These are phyloP conservation scores for Trichechus manatus DNA, from an alignment of 2,113 vertebrate genomes.

Conservation along the genomic window DNA sequence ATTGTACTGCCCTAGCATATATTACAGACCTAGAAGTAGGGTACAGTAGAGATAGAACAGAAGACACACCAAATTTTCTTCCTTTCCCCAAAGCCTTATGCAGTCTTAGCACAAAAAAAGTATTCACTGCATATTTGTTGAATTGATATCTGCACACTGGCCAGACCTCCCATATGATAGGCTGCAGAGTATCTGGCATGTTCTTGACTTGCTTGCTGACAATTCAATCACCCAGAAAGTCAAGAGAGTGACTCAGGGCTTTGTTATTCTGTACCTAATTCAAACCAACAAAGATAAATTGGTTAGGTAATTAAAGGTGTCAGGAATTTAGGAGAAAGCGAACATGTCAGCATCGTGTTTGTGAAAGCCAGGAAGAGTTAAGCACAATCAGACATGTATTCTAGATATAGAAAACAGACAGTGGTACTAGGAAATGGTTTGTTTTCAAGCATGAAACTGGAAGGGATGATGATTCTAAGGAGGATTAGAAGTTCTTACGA, in stretches of 20 bases:
- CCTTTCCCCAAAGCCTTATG: neutral
- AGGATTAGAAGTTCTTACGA: neutral
- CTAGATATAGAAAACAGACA: neutral
- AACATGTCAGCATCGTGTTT: neutral
- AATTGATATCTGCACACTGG: neutral
- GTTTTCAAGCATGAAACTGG: neutral
- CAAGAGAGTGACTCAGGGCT: conserved; percentile 54
- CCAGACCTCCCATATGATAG: neutral
- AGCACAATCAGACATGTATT: neutral
- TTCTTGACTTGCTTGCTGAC: conserved; percentile 50
- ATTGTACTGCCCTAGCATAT: neutral
- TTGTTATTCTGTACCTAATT: conserved; percentile 58
- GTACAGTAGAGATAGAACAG: neutral
- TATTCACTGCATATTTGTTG: neutral
- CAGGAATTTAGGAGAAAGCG: conserved; percentile 46
- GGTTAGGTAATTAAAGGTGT: conserved; percentile 55
- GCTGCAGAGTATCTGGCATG: neutral
- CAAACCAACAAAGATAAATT: conserved; percentile 68
- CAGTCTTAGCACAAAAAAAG: neutral
- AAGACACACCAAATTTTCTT: neutral
- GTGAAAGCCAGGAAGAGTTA: neutral
- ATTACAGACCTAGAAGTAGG: neutral
- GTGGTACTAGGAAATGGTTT: neutral
- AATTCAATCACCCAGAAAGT: conserved; percentile 44
- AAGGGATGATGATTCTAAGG: neutral